A percentile compares a stretch with the other conserved stretches of the same genome.
Evolutionary conservation across 2,113 vertebrate genomes (phyloP).

Genomic region (Pampusana beccarii): DNA sequence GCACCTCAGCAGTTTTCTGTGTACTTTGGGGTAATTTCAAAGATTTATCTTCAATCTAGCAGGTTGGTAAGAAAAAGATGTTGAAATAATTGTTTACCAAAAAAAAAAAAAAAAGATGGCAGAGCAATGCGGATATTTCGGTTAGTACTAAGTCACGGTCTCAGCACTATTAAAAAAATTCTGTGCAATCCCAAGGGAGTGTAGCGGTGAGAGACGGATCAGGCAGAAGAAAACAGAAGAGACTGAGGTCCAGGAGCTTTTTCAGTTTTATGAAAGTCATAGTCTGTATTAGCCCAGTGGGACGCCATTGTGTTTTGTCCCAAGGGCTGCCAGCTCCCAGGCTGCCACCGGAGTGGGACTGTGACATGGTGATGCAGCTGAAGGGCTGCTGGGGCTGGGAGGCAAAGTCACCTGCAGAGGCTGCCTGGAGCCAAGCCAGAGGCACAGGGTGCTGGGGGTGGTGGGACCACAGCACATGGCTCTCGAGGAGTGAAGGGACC

Average conservation of each 20-base stretch:
- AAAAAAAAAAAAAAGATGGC: not conserved
- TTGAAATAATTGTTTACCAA: not conserved
- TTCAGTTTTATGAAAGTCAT: fast-evolving
- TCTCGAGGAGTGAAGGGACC: not conserved
- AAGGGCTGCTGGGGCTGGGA: not conserved
- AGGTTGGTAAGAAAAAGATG: not conserved
- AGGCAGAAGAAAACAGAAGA: not conserved
- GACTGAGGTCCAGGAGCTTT: not conserved
- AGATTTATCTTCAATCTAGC: not conserved
- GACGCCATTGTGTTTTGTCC: not conserved
- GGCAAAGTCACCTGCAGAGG: not conserved
- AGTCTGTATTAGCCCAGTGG: fast-evolving
- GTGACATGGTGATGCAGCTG: not conserved
- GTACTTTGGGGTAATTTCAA: not conserved
- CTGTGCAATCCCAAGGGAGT: not conserved
- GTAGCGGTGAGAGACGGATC: not conserved
- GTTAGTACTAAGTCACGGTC: not conserved
- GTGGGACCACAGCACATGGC: not conserved
- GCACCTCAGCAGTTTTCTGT: not conserved
- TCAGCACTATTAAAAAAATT: not conserved
- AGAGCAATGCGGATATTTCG: not conserved
- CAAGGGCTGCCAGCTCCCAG: not conserved
- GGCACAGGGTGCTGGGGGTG: not conserved
- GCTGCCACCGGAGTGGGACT: fast-evolving
- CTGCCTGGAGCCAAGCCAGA: not conserved